Percentiles rank a stretch among this genome's conserved stretches.
phyloP scores from a whole-genome alignment of 2,888 invertebrate genomes.

The Campopleginae sp. region DNA sequence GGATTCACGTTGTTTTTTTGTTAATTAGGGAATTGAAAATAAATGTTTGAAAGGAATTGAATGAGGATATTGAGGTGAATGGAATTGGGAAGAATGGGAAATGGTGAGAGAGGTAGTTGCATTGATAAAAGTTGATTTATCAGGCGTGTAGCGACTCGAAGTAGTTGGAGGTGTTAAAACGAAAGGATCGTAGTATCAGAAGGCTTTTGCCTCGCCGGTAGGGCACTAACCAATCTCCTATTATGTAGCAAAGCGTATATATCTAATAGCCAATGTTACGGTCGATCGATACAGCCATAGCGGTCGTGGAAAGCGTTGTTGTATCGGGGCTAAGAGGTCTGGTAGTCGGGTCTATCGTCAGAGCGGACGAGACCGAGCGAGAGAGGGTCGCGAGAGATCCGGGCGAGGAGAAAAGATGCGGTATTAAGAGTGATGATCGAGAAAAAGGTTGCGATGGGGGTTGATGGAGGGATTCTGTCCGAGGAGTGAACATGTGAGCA shows the following conservation, averaged over 20 bases:
- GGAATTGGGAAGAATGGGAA: neutral
- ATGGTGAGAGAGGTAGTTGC: neutral
- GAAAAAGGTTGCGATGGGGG: conserved; percentile 54
- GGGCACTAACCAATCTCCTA: conserved; percentile 43
- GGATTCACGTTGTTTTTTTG: too few relatives aligned
- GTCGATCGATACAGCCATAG: conserved; percentile 64
- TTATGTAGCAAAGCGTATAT: conserved; percentile 45
- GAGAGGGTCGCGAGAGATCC: conserved; percentile 15
- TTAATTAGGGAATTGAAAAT: too few relatives aligned
- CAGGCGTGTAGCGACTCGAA: conserved; percentile 11
- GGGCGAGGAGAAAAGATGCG: conserved; percentile 23
- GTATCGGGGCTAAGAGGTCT: conserved; percentile 57
- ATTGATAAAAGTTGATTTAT: conserved; percentile 3
- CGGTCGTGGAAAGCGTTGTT: conserved; percentile 58
- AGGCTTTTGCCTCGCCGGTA: conserved; percentile 22
- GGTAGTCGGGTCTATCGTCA: conserved; percentile 16
- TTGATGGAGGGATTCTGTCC: conserved; percentile 47
- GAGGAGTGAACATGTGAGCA: conserved; percentile 48
- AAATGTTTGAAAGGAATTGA: too few relatives aligned
- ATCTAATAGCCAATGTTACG: conserved; percentile 65
- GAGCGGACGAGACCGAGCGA: neutral
- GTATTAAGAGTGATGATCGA: conserved; percentile 67
- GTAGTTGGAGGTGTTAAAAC: conserved; percentile 17
- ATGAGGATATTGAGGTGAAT: too few relatives aligned
- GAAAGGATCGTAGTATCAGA: conserved; percentile 31